These are phyloP conservation scores for Pterostichus madidus DNA, from an alignment of 2,888 invertebrate species.

Conservation along the genomic window DNA sequence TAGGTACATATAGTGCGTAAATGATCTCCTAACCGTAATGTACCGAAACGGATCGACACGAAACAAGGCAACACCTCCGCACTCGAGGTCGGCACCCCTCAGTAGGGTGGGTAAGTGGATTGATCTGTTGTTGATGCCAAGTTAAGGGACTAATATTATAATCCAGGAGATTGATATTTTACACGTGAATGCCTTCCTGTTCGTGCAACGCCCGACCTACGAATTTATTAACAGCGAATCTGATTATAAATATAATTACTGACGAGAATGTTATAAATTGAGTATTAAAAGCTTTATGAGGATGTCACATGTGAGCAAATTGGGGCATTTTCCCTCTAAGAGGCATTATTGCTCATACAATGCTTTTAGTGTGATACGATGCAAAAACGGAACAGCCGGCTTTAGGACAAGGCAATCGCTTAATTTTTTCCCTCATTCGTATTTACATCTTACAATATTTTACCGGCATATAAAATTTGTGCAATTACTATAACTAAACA, in stretches of 20 bases:
- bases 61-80: neutral
- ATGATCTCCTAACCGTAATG: too few relatives aligned
- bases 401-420: too few relatives aligned
- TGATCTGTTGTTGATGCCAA: slow-evolving; percentile 63
- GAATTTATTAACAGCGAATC: slow-evolving; percentile 49
- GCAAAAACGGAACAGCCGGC: neutral
- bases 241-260: slow-evolving; percentile 62
- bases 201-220: slow-evolving; percentile 26
- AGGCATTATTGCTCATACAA: neutral
- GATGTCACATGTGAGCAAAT: slow-evolving; percentile 31
- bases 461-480: too few relatives aligned
- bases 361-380: slow-evolving; percentile 13
- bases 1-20: too few relatives aligned
- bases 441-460: too few relatives aligned
- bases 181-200: slow-evolving; percentile 55
- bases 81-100: neutral
- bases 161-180: slow-evolving; percentile 62
- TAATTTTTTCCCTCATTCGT: too few relatives aligned
- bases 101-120: slow-evolving; percentile 56
- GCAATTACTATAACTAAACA: too few relatives aligned
- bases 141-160: slow-evolving; percentile 62
- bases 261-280: slow-evolving; percentile 27
- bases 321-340: neutral
- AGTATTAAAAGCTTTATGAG: slow-evolving; percentile 35
- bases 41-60: neutral